Percentiles rank a stretch among this genome's conserved stretches.
These are phyloP conservation scores for Invenusta paracnida DNA, from an alignment of 2,888 invertebrate species.

Conservation along the genomic window DNA sequence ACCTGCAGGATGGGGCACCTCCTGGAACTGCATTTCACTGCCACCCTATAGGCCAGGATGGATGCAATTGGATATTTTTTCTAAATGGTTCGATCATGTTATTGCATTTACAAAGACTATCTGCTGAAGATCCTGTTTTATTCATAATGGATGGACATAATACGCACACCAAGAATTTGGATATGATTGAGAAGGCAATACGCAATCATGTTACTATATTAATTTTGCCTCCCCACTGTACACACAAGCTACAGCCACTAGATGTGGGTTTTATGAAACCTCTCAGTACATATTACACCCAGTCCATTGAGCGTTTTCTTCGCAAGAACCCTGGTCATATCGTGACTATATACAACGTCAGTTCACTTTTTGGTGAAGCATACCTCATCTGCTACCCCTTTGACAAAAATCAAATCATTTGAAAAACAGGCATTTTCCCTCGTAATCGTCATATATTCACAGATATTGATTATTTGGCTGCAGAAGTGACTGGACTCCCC, in stretches of 20 bases:
- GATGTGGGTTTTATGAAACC: constrained; percentile 49
- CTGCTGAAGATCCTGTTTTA: constrained; percentile 49
- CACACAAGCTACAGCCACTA: constrained; percentile 51
- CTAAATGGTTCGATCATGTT: constrained; percentile 57
- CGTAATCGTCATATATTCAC: constrained; percentile 41
- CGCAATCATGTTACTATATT: constrained; percentile 53
- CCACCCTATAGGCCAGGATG: constrained; percentile 46
- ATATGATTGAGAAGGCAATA: constrained; percentile 51
- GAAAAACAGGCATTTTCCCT: constrained; percentile 45
- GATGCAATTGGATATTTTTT: constrained; percentile 46
- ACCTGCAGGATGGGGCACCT: constrained; percentile 51
- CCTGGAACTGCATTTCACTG: constrained; percentile 50
- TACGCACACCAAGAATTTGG: constrained; percentile 51
- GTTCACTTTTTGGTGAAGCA: constrained; percentile 46
- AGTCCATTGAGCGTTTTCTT: constrained; percentile 47
- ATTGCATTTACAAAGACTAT: constrained; percentile 48
- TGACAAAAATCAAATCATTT: constrained; percentile 46
- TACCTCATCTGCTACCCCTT: constrained; percentile 46
- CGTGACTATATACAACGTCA: constrained; percentile 43
- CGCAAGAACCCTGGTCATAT: constrained; percentile 45
- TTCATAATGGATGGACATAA: constrained; percentile 56
- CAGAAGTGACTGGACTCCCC: constrained; percentile 2
- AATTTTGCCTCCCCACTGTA: constrained; percentile 56
- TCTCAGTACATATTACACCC: constrained; percentile 47
- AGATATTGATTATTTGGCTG: not conserved